phyloP scores from a whole-genome alignment of 1,140 invertebrate genomes.

The Rhagoletis pomonella region DNA sequence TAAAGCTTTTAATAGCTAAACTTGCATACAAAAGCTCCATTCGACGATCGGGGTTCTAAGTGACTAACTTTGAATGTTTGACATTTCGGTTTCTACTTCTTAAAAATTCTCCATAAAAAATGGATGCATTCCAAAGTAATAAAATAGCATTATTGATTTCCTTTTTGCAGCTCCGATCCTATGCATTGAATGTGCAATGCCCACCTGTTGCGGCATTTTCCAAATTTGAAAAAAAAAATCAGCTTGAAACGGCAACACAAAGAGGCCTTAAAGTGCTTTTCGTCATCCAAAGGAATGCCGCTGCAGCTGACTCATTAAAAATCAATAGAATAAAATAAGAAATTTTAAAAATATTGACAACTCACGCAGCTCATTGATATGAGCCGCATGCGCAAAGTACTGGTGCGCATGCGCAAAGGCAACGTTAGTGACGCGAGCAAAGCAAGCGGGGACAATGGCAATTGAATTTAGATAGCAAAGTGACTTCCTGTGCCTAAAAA shows the following conservation, averaged over 20 bases:
- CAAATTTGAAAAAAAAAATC: constrained; percentile 8
- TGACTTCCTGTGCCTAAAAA: constrained; percentile 9
- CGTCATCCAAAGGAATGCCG: constrained; percentile 1
- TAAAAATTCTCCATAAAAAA: too few relatives aligned
- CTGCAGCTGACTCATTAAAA: constrained; percentile 1
- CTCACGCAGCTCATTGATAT: constrained; percentile 45
- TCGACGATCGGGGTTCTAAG: too few relatives aligned
- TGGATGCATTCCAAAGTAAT: too few relatives aligned
- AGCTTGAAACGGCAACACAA: background rate
- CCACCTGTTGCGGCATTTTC: constrained; percentile 6
- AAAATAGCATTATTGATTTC: too few relatives aligned
- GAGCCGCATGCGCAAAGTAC: background rate
- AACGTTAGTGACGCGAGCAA: background rate
- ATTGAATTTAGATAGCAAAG: background rate
- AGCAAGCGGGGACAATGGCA: background rate
- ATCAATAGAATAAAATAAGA: constrained; percentile 17
- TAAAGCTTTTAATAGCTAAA: too few relatives aligned
- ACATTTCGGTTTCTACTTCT: too few relatives aligned
- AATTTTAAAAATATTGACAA: constrained; percentile 16
- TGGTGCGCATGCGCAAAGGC: constrained; percentile 33
- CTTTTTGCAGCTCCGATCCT: too few relatives aligned
- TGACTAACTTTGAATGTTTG: too few relatives aligned
- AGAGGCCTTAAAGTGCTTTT: background rate
- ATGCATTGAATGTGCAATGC: background rate
- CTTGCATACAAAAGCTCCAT: too few relatives aligned